Evolutionary conservation across 2,113 vertebrate genomes (phyloP).

Genomic region (Elephantulus edwardii): DNA sequence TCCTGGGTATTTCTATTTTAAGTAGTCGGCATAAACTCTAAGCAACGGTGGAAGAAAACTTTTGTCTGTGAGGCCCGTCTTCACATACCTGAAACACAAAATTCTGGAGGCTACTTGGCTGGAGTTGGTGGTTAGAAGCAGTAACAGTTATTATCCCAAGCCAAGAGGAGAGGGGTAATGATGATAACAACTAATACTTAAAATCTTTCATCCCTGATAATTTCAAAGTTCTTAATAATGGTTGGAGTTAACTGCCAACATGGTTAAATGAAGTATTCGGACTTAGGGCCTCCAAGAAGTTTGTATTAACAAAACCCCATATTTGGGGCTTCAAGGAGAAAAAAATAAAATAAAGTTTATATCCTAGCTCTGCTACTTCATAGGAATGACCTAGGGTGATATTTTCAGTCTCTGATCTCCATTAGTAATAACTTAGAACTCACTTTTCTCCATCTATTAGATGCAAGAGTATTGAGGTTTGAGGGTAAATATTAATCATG

Average conservation of each 20-base stretch:
- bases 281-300: background rate
- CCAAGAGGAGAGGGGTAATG: background rate
- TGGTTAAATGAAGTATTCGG: constrained; percentile 39
- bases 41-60: background rate
- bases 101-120: constrained; percentile 18
- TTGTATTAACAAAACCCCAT: background rate
- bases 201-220: constrained; percentile 37
- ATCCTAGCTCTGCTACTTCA: background rate
- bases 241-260: constrained; percentile 7
- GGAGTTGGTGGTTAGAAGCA: constrained; percentile 7
- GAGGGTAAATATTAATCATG: background rate
- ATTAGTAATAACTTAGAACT: background rate
- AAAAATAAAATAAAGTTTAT: constrained; percentile 22
- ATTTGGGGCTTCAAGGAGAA: background rate
- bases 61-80: background rate
- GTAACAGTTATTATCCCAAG: constrained; percentile 46
- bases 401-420: background rate
- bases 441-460: background rate
- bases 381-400: background rate
- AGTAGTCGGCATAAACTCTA: constrained; percentile 35
- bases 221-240: constrained; percentile 44
- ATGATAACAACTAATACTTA: constrained; percentile 22
- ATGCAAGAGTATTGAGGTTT: background rate
- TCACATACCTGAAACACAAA: constrained; percentile 39
- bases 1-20: constrained; percentile 64